Evolutionary conservation across 2,888 invertebrate species (phyloP).

Genomic region (Lithophane ornitopus): DNA sequence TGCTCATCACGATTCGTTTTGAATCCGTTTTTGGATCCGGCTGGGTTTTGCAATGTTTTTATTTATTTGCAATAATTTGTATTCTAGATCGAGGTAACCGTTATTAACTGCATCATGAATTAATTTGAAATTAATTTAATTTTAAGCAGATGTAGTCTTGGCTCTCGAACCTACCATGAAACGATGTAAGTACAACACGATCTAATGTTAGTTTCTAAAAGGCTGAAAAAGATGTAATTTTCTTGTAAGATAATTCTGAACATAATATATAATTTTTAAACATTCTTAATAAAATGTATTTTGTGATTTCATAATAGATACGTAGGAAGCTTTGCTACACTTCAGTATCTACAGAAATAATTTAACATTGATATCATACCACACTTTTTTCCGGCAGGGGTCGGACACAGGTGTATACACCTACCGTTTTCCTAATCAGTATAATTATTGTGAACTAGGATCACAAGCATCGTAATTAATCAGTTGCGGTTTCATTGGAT

Average conservation of each 20-base stretch:
- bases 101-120: not conserved
- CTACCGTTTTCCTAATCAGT: not conserved
- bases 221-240: not conserved
- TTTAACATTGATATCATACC: no score
- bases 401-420: not conserved
- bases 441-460: not conserved
- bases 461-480: conserved; percentile 29
- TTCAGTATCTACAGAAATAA: not conserved
- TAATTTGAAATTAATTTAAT: not conserved
- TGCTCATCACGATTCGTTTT: conserved; percentile 42
- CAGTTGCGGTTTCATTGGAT: conserved; percentile 20
- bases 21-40: conserved; percentile 60
- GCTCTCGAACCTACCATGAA: not conserved
- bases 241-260: not conserved
- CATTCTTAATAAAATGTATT: not conserved
- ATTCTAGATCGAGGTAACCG: conserved; percentile 10
- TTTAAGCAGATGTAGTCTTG: no score
- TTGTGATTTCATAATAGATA: not conserved
- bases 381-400: not conserved
- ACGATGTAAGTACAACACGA: no score
- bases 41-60: conserved; percentile 39
- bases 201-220: not conserved
- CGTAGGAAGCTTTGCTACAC: not conserved
- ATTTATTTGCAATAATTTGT: conserved; percentile 27
- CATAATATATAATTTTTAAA: not conserved